phyloP scores from a whole-genome alignment of 2,888 invertebrate species.

The Eubasilissa splendida region DNA sequence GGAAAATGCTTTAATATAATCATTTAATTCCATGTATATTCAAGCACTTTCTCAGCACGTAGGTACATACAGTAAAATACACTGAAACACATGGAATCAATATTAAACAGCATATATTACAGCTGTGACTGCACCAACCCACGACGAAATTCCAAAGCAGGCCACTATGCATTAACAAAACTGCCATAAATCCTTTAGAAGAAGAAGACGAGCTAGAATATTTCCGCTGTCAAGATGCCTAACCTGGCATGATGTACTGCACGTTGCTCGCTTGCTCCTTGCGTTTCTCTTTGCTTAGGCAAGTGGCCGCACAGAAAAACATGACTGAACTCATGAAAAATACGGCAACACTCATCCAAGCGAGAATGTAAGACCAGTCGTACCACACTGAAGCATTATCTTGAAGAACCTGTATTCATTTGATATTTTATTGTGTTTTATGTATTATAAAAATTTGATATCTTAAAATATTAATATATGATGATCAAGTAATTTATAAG shows the following conservation, averaged over 20 bases:
- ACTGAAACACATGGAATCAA: conserved; percentile 15
- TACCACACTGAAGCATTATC: conserved; percentile 82
- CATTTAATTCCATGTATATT: conserved; percentile 1
- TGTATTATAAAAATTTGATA: too few relatives aligned
- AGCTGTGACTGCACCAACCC: conserved; percentile 49
- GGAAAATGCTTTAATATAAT: not conserved
- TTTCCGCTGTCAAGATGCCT: conserved; percentile 64
- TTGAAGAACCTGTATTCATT: conserved; percentile 76
- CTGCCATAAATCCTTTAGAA: conserved; percentile 38
- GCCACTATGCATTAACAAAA: conserved; percentile 41
- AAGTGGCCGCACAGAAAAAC: conserved; percentile 86
- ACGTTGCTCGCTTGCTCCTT: conserved; percentile 83
- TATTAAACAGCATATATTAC: conserved; percentile 43
- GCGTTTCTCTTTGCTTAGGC: conserved; percentile 83
- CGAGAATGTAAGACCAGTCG: conserved; percentile 90
- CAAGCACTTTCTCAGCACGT: not conserved
- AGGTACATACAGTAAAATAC: not conserved
- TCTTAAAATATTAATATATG: too few relatives aligned
- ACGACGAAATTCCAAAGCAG: conserved; percentile 47
- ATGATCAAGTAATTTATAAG: too few relatives aligned
- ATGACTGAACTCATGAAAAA: conserved; percentile 82
- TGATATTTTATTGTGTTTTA: conserved; percentile 6
- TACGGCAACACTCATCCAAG: conserved; percentile 86
- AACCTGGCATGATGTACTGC: conserved; percentile 93
- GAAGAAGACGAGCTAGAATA: not conserved